phyloP scores from a whole-genome alignment of 2,797 vertebrate genomes.

The Chaenodraco wilsoni region DNA sequence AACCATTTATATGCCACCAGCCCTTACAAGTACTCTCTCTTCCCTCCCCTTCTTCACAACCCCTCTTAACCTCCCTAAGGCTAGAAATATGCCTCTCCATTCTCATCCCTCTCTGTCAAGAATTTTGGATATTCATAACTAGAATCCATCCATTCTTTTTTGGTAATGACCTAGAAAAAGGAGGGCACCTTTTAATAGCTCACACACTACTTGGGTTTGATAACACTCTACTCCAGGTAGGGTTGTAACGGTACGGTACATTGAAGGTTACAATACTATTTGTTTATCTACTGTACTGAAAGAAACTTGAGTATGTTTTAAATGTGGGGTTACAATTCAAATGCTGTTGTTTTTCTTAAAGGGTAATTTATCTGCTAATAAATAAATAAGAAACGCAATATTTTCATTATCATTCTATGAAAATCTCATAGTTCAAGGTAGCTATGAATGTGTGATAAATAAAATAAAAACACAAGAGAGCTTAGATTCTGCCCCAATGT shows the following conservation, averaged over 20 bases:
- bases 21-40: conserved; percentile 15
- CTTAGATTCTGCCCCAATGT: conserved; percentile 52
- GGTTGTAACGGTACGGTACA: too few species aligned
- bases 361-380: too few species aligned
- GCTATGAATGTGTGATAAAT: conserved; percentile 20
- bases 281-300: too few species aligned
- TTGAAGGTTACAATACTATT: too few species aligned
- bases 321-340: too few species aligned
- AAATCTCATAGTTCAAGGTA: too few species aligned
- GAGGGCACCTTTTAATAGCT: conserved; percentile 83
- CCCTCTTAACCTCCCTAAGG: conserved; percentile 61
- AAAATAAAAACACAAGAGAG: conserved; percentile 27
- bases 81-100: conserved; percentile 70
- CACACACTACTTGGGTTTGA: conserved; percentile 71
- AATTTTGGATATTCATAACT: conserved; percentile 79
- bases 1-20: conserved; percentile 60
- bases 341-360: too few species aligned
- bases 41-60: conserved; percentile 44
- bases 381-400: too few species aligned
- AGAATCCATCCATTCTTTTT: conserved; percentile 77
- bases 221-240: conserved; percentile 68
- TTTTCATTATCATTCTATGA: too few species aligned
- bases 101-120: conserved; percentile 75
- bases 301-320: too few species aligned
- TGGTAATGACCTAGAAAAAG: conserved; percentile 82